Evolutionary conservation across 2,888 invertebrate species (phyloP), one percentile per base, ranked within the genome.

Genomic region (Harpalus rubripes): DNA sequence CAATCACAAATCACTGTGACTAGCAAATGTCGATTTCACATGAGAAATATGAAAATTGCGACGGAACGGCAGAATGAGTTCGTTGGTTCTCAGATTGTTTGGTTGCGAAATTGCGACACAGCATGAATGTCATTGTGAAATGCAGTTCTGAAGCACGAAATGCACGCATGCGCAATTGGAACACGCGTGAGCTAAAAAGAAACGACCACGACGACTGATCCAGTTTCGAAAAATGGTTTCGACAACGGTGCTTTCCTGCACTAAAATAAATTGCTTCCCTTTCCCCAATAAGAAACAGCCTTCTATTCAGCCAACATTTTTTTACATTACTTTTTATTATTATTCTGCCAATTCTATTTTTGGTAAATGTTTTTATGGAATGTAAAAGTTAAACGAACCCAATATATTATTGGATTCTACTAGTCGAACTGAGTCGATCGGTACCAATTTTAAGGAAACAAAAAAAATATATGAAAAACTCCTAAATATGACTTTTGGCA

Each of bases 21-120:
- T 85, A 83, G 81, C 86, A 87, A 87, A 88, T 87, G 88, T 88
- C 88, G 88, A 88, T 88, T 88, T 88, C 87, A 87, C 87, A 87
- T 87, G 87, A 87, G 87, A 88, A 86, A 85, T 85, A 85, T 87
- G 88, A 88, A 88, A 88, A 88, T 88, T 88, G 85, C 87, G 84
- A 79, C 74, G 68, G 85, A 86, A 86, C 85, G 86, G 72, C 87
- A 86, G 87, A 88, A 87, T 87, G 85, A 86, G 79, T 87, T 74
- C 39, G 68, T 68, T 68, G 41, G 83, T 84, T 84, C 83, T 84
- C 83, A 84, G 83, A 76, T 76, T 84, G 76, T 84, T 84, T 74
- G 39, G 68, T 74, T 61, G 68, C 82, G 72, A 68, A 44, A 52
- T 65, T 68, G 58, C 58, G 86, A 85, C 86, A 41, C 86, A 86